Percentiles rank a stretch among this genome's conserved stretches.
Conservation (phyloP, 2,113 vertebrate genomes). For the Forbesichthys agassizii region DNA sequence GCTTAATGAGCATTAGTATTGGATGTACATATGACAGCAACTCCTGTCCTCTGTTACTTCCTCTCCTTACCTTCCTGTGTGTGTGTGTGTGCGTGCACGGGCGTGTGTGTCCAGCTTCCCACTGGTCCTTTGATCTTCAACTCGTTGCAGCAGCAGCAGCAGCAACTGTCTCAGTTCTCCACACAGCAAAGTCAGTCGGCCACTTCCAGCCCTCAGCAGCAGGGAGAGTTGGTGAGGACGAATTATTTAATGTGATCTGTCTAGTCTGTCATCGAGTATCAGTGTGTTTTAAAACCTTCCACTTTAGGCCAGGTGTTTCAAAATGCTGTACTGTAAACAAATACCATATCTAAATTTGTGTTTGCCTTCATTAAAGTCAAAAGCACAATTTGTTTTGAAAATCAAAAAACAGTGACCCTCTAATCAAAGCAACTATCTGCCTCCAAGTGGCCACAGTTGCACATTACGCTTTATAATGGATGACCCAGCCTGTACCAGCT, state of each 20-base stretch:
- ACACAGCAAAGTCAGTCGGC: conserved; percentile 81
- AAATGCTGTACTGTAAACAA: too few species aligned
- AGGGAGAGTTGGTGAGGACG: conserved; percentile 80
- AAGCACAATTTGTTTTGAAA: too few species aligned
- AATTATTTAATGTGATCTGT: background rate
- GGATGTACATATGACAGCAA: background rate
- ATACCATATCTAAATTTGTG: too few species aligned
- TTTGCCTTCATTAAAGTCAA: too few species aligned
- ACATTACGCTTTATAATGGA: too few species aligned
- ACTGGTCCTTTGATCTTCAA: conserved; percentile 88
- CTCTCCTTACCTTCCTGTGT: conserved; percentile 23
- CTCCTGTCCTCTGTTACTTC: conserved; percentile 11
- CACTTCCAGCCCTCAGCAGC: conserved; percentile 82
- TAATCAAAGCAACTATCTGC: too few species aligned
- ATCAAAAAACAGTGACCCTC: too few species aligned
- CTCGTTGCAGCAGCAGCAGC: conserved; percentile 85
- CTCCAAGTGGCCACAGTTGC: too few species aligned
- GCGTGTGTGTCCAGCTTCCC: conserved; percentile 77
- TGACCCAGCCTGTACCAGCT: too few species aligned
- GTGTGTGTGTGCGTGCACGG: conserved; percentile 22
- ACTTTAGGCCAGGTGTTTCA: too few species aligned
- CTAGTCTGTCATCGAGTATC: too few species aligned
- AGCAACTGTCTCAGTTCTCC: conserved; percentile 84
- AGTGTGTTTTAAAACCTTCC: too few species aligned
- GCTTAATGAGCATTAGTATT: conserved; percentile 6